Base-by-base conservation (phyloP, 2,113 vertebrate genomes). In the Datnioides undecimradiatus region DNA sequence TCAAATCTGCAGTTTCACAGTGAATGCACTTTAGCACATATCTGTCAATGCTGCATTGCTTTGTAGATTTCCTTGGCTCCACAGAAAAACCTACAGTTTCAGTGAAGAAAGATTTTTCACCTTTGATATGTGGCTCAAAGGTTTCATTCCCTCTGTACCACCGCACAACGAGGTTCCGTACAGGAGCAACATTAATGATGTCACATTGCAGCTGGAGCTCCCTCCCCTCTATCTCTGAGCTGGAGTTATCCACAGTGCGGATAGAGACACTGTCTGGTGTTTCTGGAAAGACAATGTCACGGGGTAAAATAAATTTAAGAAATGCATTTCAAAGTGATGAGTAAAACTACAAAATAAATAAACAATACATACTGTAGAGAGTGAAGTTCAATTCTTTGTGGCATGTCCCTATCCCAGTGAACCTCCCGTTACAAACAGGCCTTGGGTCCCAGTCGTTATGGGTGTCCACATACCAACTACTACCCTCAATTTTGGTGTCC, bases 311-410 rank as follows among this genome's bases (percentile, higher is more conserved):
- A 76, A 45, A 64, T 9, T 8, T 36, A 12, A 54, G 27, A 33
- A 8, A n/a, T 2, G 14, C 0, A 0, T 33, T 64, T 13, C 8
- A 71, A 57, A 13, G 10, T 7, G 0, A 48, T 27, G 23, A 60
- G n/a, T 6, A 5, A 49, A 60, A 46, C 21, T 45, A 55, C 0
- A 34, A 67, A 73, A 43, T 0, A 23, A 8, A 2, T 3, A 7
- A 6, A 25, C 11, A 33, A 73, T 23, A 92, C 94, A 87, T 78
- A 95, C 94, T 93, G 87, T 94, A 95, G 19, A 96, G 12, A 0
- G 1, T 82, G 82, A 94, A 4, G 73, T 52, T 4, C 29, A 91
- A 7, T 8, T 1, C 3, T 88, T 70, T 84, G 3, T 8, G 0
- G 70, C 88, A 31, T 0, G 0, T 0, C 80, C 52, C 70, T 19